Evolutionary conservation across 2,888 invertebrate species (phyloP).

Genomic region (Eudemis profundana): DNA sequence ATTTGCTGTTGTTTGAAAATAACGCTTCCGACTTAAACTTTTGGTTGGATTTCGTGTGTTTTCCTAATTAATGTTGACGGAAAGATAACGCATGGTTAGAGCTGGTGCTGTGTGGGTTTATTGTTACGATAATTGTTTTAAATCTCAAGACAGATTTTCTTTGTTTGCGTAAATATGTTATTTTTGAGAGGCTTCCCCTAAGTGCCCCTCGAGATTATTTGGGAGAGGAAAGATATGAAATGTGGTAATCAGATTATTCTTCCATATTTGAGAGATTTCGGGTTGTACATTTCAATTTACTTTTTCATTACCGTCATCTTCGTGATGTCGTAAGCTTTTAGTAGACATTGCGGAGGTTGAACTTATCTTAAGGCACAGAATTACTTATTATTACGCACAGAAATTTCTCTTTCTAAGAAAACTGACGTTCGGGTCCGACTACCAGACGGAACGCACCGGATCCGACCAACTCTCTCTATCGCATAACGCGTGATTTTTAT

Average conservation of each 20-base stretch:
- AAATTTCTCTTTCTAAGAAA: too few relatives aligned
- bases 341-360: neutral
- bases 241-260: slow-evolving; percentile 5
- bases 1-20: slow-evolving; percentile 1
- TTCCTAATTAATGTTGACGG: slow-evolving; percentile 15
- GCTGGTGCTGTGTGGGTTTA: slow-evolving; percentile 27
- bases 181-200: slow-evolving; percentile 10
- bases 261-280: slow-evolving; percentile 2
- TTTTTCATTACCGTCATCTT: neutral
- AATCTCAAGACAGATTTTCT: slow-evolving; percentile 28
- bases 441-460: too few relatives aligned
- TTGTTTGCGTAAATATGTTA: slow-evolving; percentile 28
- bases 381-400: too few relatives aligned
- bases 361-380: too few relatives aligned
- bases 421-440: too few relatives aligned
- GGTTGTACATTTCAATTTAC: slow-evolving; percentile 1
- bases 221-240: slow-evolving; percentile 2
- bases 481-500: too few relatives aligned
- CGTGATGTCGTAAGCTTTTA: neutral
- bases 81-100: slow-evolving; percentile 36
- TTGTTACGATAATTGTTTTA: slow-evolving; percentile 37
- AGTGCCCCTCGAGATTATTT: slow-evolving; percentile 4
- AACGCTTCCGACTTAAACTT: neutral
- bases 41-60: slow-evolving; percentile 4
- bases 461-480: too few relatives aligned